Percentiles rank a stretch among this genome's conserved stretches.
Conservation (phyloP, 2,888 invertebrate species). For the Adelphocoris suturalis region DNA sequence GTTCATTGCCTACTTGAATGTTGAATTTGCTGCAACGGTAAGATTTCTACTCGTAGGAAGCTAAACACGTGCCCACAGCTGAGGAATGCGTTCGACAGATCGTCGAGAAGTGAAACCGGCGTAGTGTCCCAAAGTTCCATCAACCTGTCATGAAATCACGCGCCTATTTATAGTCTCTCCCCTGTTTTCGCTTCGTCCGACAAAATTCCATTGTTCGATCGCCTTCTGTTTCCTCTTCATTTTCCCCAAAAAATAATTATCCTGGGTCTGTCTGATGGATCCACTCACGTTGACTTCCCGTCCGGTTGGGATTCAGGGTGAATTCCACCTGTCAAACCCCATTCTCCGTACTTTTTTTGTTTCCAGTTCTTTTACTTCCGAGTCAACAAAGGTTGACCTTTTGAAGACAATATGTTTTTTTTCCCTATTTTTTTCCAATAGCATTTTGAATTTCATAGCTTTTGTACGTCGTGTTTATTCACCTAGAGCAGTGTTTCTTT, state of each 20-base stretch:
- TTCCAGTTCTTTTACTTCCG: not conserved
- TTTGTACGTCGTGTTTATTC: no score
- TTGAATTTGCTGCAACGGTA: no score
- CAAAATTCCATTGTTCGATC: constrained; percentile 11
- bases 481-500: no score
- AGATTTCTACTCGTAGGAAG: no score
- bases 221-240: constrained; percentile 18
- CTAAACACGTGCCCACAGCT: no score
- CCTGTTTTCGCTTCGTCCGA: not conserved
- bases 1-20: no score
- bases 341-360: not conserved
- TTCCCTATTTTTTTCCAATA: no score
- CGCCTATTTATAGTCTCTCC: not conserved
- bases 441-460: no score
- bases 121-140: constrained; percentile 5
- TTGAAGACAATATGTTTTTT: no score
- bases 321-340: not conserved
- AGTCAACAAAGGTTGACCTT: no score
- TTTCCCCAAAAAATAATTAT: not conserved
- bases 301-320: not conserved
- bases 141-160: constrained; percentile 36
- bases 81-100: not conserved
- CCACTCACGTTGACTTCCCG: not conserved
- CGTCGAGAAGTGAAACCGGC: not conserved
- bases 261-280: not conserved